Evolutionary conservation across 2,888 invertebrate species (phyloP).

Genomic region (Cenopis cana): DNA sequence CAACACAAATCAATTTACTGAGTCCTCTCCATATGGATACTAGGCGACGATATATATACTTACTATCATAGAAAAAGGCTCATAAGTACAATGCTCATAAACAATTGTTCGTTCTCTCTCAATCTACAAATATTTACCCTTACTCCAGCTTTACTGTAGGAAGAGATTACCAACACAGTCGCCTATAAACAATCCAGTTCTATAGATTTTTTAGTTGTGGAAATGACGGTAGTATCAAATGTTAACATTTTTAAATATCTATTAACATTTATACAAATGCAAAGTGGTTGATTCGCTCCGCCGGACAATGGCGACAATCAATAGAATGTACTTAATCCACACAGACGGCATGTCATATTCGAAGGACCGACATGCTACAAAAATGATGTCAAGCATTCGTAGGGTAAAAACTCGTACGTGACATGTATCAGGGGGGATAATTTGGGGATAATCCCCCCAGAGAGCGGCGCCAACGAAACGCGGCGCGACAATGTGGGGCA

Average conservation of each 20-base stretch:
- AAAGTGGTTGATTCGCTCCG: conserved; percentile 5
- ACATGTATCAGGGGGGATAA: conserved; percentile 52
- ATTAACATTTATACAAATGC: conserved; percentile 10
- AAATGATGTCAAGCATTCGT: conserved; percentile 41
- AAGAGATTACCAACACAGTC: too few species aligned
- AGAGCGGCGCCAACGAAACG: conserved; percentile 46
- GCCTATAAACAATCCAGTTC: too few species aligned
- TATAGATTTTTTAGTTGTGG: too few species aligned
- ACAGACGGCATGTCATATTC: conserved; percentile 28
- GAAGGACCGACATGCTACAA: conserved; percentile 38
- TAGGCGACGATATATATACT: too few species aligned
- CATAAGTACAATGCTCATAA: too few species aligned
- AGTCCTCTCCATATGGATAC: neutral
- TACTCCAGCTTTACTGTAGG: too few species aligned
- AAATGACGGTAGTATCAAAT: neutral
- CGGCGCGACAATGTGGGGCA: conserved; percentile 64
- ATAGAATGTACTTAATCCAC: conserved; percentile 24
- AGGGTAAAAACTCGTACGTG: conserved; percentile 50
- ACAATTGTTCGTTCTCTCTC: too few species aligned
- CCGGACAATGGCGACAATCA: conserved; percentile 16
- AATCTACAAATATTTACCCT: too few species aligned
- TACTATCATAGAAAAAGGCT: too few species aligned
- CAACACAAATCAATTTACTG: neutral
- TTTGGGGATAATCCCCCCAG: conserved; percentile 59
- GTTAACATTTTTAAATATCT: conserved; percentile 15